These are phyloP conservation scores for Blera fallax DNA, from an alignment of 2,888 invertebrate genomes.

Conservation along the genomic window DNA sequence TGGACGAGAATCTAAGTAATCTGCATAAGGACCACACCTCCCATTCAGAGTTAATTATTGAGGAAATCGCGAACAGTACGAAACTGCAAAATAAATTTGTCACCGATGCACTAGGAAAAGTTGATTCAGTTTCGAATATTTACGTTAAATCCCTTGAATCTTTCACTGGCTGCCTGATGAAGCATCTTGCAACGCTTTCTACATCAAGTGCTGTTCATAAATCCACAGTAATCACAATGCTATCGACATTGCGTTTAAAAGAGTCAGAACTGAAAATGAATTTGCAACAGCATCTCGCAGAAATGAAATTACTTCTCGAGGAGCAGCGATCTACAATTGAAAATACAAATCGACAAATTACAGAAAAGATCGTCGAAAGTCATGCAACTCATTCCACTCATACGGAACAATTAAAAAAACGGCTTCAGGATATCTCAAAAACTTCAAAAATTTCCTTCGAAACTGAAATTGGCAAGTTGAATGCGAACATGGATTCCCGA, in stretches of 20 bases:
- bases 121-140: slow-evolving; percentile 75
- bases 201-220: slow-evolving; percentile 74
- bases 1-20: slow-evolving; percentile 76
- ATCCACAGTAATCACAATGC: slow-evolving; percentile 67
- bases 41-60: slow-evolving; percentile 75
- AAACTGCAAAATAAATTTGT: slow-evolving; percentile 76
- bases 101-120: slow-evolving; percentile 74
- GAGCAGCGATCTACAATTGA: slow-evolving; percentile 75
- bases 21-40: slow-evolving; percentile 76
- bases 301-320: slow-evolving; percentile 75
- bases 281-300: slow-evolving; percentile 74
- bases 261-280: slow-evolving; percentile 74
- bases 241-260: slow-evolving; percentile 75
- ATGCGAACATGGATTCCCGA: slow-evolving; percentile 72
- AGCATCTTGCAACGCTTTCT: slow-evolving; percentile 73
- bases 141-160: slow-evolving; percentile 74
- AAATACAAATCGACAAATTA: slow-evolving; percentile 74
- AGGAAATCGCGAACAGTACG: slow-evolving; percentile 77
- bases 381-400: slow-evolving; percentile 67
- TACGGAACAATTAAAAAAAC: slow-evolving; percentile 74
- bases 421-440: slow-evolving; percentile 68
- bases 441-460: slow-evolving; percentile 60
- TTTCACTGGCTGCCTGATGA: slow-evolving; percentile 73
- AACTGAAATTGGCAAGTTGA: slow-evolving; percentile 70
- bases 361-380: slow-evolving; percentile 72